Conservation (phyloP, 2,113 vertebrate species). For the Takifugu bimaculatus region DNA sequence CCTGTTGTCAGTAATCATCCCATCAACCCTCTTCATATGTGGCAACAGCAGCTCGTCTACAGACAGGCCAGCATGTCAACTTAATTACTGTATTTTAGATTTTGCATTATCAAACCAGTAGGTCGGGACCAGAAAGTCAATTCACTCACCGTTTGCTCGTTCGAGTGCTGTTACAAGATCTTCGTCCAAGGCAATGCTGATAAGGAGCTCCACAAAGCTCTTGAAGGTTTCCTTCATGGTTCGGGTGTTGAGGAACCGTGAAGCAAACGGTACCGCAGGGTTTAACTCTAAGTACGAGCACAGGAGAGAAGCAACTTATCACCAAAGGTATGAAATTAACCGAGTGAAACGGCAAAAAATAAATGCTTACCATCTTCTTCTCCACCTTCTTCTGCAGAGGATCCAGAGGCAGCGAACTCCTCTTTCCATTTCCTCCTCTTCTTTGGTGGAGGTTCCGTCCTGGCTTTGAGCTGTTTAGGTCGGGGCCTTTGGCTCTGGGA, state of each 20-base stretch:
- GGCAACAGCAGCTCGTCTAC: conserved; percentile 93
- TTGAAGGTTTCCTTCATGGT: conserved; percentile 97
- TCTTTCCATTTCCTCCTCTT: conserved; percentile 98
- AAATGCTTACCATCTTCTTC: conserved; percentile 80
- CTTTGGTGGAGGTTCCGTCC: conserved; percentile 95
- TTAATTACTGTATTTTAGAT: background rate
- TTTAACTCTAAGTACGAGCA: conserved; percentile 75
- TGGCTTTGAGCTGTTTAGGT: conserved; percentile 85
- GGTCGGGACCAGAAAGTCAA: background rate
- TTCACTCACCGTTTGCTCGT: conserved; percentile 84
- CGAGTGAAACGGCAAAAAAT: background rate
- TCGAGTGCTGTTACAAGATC: conserved; percentile 89
- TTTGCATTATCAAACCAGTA: background rate
- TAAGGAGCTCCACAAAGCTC: conserved; percentile 93
- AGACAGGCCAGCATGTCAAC: conserved; percentile 15
- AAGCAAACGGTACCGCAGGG: conserved; percentile 81
- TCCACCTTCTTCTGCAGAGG: conserved; percentile 83
- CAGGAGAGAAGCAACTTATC: conserved; percentile 16
- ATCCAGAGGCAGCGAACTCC: conserved; percentile 84
- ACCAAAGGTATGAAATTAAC: background rate
- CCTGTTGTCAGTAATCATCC: conserved; percentile 92
- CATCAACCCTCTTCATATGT: conserved; percentile 94
- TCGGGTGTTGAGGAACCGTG: conserved; percentile 90
- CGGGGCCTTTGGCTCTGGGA: conserved; percentile 80
- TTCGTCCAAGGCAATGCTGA: conserved; percentile 88